A percentile compares a stretch with the other conserved stretches of the same genome.
phyloP scores from a whole-genome alignment of 2,888 invertebrate genomes.

The Tenthredo mesomela region DNA sequence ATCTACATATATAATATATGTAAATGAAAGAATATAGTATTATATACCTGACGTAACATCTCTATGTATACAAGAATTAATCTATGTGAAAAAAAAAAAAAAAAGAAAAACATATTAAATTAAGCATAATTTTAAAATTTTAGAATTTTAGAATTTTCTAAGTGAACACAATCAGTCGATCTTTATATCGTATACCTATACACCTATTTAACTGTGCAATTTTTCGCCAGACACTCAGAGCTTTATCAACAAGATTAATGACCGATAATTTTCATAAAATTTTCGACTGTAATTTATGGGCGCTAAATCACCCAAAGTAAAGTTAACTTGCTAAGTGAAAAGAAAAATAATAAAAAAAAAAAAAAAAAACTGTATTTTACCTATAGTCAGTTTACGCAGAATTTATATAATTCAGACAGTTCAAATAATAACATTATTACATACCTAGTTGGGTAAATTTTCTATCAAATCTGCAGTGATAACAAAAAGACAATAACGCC shows the following conservation, averaged over 20 bases:
- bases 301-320: background rate
- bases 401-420: background rate
- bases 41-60: background rate
- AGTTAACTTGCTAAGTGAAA: background rate
- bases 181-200: background rate
- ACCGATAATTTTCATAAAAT: background rate
- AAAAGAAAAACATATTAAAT: background rate
- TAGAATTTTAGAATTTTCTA: background rate
- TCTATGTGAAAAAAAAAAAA: background rate
- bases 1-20: background rate
- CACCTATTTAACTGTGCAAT: background rate
- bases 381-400: background rate
- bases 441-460: background rate
- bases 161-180: background rate
- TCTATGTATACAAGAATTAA: background rate
- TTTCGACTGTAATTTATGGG: background rate
- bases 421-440: background rate
- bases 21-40: background rate
- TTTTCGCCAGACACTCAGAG: background rate
- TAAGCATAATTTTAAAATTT: background rate
- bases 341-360: background rate
- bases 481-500: background rate
- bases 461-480: background rate
- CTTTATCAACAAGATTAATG: background rate
- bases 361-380: background rate